A percentile compares a stretch with the other conserved stretches of the same genome.
phyloP scores from a whole-genome alignment of 2,113 vertebrate genomes.

The Pelecanoides urinatrix region DNA sequence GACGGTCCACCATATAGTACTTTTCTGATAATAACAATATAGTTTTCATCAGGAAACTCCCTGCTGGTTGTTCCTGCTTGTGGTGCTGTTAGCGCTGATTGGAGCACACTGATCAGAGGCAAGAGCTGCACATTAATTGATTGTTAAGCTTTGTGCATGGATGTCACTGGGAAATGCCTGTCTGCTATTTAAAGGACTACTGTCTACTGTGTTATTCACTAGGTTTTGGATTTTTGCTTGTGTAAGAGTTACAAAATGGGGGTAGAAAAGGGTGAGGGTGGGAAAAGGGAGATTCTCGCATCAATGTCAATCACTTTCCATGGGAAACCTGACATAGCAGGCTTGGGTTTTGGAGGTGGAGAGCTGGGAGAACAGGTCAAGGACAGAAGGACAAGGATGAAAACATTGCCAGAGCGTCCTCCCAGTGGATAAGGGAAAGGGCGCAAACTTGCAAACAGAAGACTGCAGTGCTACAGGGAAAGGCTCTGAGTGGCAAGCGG shows the following conservation, averaged over 20 bases:
- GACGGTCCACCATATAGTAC: not conserved
- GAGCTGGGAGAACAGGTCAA: not conserved
- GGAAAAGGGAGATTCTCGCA: not conserved
- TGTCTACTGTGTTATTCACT: not conserved
- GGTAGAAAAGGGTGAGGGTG: not conserved
- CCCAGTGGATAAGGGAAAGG: not conserved
- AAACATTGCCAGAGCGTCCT: not conserved
- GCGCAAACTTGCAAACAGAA: not conserved
- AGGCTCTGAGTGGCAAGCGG: not conserved
- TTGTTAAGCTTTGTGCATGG: not conserved
- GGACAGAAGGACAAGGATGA: not conserved
- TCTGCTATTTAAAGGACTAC: not conserved
- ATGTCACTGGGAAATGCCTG: not conserved
- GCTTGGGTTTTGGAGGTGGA: not conserved
- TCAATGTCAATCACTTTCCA: not conserved
- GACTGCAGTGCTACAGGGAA: not conserved
- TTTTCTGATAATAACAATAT: not conserved
- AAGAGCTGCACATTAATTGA: not conserved
- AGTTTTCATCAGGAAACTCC: not conserved
- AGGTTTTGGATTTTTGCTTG: not conserved
- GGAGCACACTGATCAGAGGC: not conserved
- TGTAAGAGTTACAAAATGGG: not conserved
- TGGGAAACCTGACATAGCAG: not conserved
- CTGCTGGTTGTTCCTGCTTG: not conserved
- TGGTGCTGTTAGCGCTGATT: not conserved